Conservation (phyloP, 2,888 invertebrate genomes). For the Drosophila bunnanda region DNA sequence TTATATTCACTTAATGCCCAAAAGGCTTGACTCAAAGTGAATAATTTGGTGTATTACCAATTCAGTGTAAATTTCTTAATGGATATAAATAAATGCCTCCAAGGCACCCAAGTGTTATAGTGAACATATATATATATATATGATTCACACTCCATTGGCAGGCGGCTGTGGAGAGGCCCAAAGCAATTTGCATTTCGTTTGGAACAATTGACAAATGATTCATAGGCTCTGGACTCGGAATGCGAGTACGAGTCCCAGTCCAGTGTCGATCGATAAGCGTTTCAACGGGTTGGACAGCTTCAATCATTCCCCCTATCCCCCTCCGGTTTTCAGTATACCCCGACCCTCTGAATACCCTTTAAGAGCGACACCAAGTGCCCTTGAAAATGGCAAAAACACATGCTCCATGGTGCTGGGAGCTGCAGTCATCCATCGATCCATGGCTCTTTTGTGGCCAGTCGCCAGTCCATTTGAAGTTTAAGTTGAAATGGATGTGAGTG, state of each 20-base stretch:
- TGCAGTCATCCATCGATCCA: constrained; percentile 35
- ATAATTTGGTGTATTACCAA: constrained; percentile 13
- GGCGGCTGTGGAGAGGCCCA: too few relatives aligned
- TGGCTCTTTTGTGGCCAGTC: constrained; percentile 45
- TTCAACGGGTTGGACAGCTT: constrained; percentile 49
- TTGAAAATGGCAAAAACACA: constrained; percentile 73
- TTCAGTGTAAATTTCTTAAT: constrained; percentile 11
- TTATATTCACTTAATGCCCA: too few relatives aligned
- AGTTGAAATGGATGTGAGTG: constrained; percentile 20
- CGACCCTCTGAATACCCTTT: not conserved
- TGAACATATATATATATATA: not conserved
- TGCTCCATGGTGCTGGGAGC: constrained; percentile 47
- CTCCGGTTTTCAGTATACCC: not conserved
- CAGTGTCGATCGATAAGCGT: constrained; percentile 58
- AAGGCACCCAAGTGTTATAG: not conserved
- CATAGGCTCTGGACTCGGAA: constrained; percentile 45
- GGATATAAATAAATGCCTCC: constrained; percentile 1
- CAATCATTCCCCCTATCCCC: constrained; percentile 4
- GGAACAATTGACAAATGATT: constrained; percentile 61
- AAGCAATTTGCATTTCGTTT: constrained; percentile 40
- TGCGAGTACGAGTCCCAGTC: not conserved
- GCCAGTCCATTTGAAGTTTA: constrained; percentile 38
- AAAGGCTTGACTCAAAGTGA: constrained; percentile 1
- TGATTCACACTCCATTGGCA: constrained; percentile 23
- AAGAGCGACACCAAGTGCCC: constrained; percentile 54